Base-by-base conservation (phyloP, 2,113 vertebrate species). In the Cyprinodon tularosa region DNA sequence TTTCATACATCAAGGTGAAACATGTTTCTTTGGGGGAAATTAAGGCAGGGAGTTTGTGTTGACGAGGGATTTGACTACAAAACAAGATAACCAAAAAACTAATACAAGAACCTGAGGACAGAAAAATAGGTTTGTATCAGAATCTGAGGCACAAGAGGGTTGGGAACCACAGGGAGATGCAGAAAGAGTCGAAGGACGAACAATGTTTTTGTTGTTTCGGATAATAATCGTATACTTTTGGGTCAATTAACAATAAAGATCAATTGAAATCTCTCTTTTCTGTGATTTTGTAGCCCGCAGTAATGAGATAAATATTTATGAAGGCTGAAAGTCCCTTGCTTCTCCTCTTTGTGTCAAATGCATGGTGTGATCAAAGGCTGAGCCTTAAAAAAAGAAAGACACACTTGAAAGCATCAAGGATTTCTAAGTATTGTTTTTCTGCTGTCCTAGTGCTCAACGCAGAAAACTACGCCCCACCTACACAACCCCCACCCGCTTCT, bases 221-320 rank as follows among this genome's bases (percentile, higher is more conserved):
- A 87, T 79, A 89, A 78, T 76, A 59, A 76, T 57, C 83, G 83
- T 89, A 89, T 89, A 90, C 88, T 91, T 93, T 86, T 90, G 85
- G 87, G 82, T 93, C 87, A 91, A 93, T 93, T 93, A 94, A 90
- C 90, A 94, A 94, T 90, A 90, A 92, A 93, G 87, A 94, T 92
- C 85, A 93, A 89, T 91, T 89, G 90, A 91, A 90, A 92, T 72
- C 80, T 88, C 77, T 83, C 90, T 66, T 81, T 88, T 92, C 80
- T 90, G 78, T 83, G 83, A 87, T 84, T 88, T 20, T 62, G 83
- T 84, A 20, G 86, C 91, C 93, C 1, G 83, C 81, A 87, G 89
- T 90, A 75, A 84, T 71, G 88, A 88, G 89, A 94, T 94, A 92
- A 93, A 94, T 94, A 94, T 94, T 93, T 93, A 93, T 94, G 90